Conservation (phyloP, 2,888 invertebrate genomes). For the Aelia acuminata region DNA sequence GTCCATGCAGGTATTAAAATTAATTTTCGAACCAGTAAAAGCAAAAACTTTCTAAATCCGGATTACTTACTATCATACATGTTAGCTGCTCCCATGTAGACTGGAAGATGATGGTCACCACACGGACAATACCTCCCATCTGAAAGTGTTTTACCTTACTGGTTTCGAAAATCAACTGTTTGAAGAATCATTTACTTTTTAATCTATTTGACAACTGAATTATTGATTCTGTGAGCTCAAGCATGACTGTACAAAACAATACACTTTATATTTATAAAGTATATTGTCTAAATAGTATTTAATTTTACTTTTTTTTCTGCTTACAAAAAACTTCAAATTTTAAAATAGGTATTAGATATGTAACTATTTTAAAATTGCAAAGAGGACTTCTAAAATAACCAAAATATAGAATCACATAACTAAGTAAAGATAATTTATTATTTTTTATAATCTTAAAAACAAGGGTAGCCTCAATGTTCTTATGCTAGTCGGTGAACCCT, state of each 20-base stretch:
- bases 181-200: constrained; percentile 36
- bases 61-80: constrained; percentile 65
- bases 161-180: constrained; percentile 64
- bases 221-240: constrained; percentile 28
- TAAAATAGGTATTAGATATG: neutral
- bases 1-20: constrained; percentile 56
- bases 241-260: constrained; percentile 36
- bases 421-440: neutral
- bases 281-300: neutral
- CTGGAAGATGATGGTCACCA: constrained; percentile 64
- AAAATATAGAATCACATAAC: neutral
- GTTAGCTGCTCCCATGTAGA: constrained; percentile 65
- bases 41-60: constrained; percentile 64
- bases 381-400: neutral
- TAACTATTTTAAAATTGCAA: neutral
- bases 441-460: neutral
- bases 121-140: constrained; percentile 65
- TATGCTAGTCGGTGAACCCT: neutral
- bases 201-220: constrained; percentile 5
- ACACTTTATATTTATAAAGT: neutral
- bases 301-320: neutral
- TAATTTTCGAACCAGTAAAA: constrained; percentile 64
- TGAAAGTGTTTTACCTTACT: constrained; percentile 65
- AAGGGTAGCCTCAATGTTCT: neutral
- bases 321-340: neutral